Evolutionary conservation across 1,140 invertebrate species (phyloP), one percentile per base, ranked within the genome.

Genomic region (Meloidogyne chitwoodi): DNA sequence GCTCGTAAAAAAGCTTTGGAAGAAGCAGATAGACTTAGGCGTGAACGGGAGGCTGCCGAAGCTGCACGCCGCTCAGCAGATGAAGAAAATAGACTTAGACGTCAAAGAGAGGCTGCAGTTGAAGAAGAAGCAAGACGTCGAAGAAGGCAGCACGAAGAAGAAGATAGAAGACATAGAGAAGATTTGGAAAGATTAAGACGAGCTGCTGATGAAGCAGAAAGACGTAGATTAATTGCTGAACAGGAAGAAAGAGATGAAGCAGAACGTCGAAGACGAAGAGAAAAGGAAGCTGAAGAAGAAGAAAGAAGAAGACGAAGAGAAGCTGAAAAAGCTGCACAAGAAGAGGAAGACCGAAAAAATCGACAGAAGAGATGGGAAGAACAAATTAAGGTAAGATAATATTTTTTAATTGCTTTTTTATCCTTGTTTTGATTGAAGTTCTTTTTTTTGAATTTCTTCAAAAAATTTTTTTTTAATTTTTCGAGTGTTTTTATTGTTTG

Each of bases 1-100:
- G 85, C 85, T 14, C 77, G 86, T 2, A 72, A 76, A 22, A 86
- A 83, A 76, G 85, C 85, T 22, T 71, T 87, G 24, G 86, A 86
- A 44, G 85, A 86, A 26, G 85, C 86, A 34, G 86, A 86, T 68
- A 74, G 86, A 26, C 77, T 86, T 11, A 77, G 85, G 2, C 62
- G 81, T 22, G 84, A 86, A 31, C 74, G 85, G 16, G 85, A 87
- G 69, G 84, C 74, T 3, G 86, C 84, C 16, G 85, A 87, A 27
- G 83, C 77, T n/a, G 75, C 72, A 14, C 63, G 84, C 0, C 38
- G 76, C 2, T 68, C 70, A 8, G 75, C 72, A 14, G 83, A 83
- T 11, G 85, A 87, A 62, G 83, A 76, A 0, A 85, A 86, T 56
- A 62, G 83, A 14, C 38, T 79, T 26, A 65, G 85, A 16, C 66